A percentile compares a stretch with the other conserved stretches of the same genome.
phyloP scores from a whole-genome alignment of 2,888 invertebrate species.

The Melanchra persicariae region DNA sequence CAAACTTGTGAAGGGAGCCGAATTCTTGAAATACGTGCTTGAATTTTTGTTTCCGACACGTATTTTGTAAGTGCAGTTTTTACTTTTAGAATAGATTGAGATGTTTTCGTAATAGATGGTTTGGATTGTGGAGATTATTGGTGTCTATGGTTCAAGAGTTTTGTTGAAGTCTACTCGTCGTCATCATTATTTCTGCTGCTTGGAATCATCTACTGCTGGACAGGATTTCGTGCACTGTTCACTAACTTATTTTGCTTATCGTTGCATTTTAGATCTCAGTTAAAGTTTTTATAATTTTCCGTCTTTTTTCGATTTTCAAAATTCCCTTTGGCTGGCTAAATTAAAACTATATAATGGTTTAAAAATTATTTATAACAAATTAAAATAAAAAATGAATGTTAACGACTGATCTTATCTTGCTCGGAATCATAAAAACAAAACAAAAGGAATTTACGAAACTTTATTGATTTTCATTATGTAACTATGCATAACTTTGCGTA shows the following conservation, averaged over 20 bases:
- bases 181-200: not conserved
- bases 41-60: slow-evolving; percentile 52
- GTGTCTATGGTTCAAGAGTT: not conserved
- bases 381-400: slow-evolving; percentile 15
- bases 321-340: not conserved
- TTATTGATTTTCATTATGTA: slow-evolving; percentile 34
- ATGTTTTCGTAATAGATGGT: slow-evolving; percentile 36
- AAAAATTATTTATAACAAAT: not conserved
- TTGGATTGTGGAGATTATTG: not conserved
- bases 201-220: not conserved
- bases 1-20: slow-evolving; percentile 44
- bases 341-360: not conserved
- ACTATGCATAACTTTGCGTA: slow-evolving; percentile 45
- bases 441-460: slow-evolving; percentile 50
- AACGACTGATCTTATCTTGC: slow-evolving; percentile 44
- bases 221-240: too few species aligned
- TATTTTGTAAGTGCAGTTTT: slow-evolving; percentile 49
- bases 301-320: not conserved
- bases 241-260: not conserved
- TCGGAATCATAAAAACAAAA: slow-evolving; percentile 42
- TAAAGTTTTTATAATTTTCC: not conserved
- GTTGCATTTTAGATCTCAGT: not conserved
- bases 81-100: slow-evolving; percentile 50
- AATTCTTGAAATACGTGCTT: slow-evolving; percentile 60
- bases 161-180: too few species aligned